Percentiles rank a stretch among this genome's conserved stretches.
These are phyloP conservation scores for Thymelicus acteon DNA, from an alignment of 2,888 invertebrate genomes.

Conservation along the genomic window DNA sequence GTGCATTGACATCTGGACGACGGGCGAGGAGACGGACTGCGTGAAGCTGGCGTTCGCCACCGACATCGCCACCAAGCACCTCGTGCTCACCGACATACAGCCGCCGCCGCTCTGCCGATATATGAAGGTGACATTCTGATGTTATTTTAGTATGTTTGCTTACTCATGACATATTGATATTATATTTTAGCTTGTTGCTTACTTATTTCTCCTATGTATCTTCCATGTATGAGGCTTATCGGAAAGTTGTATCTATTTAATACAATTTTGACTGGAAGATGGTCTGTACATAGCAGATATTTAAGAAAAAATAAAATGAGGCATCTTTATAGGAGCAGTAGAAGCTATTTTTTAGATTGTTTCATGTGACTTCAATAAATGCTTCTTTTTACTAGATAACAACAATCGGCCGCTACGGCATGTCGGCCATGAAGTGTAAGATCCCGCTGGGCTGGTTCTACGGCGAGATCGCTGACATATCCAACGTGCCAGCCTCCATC, in stretches of 20 bases:
- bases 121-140: constrained; percentile 87
- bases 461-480: constrained; percentile 93
- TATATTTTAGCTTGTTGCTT: background rate
- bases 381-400: constrained; percentile 87
- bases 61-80: constrained; percentile 94
- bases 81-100: constrained; percentile 94
- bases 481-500: constrained; percentile 83
- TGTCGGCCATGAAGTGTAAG: constrained; percentile 95
- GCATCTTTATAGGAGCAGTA: no score
- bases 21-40: constrained; percentile 93
- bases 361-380: no score
- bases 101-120: constrained; percentile 95
- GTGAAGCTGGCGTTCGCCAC: constrained; percentile 93
- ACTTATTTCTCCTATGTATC: background rate
- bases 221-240: no score
- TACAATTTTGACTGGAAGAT: no score
- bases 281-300: no score
- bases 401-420: constrained; percentile 95
- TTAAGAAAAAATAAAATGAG: no score
- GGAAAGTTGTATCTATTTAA: no score
- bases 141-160: no score
- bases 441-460: constrained; percentile 97
- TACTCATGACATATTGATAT: constrained; percentile 52
- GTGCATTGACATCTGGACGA: constrained; percentile 95
- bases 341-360: no score